These are phyloP conservation scores for Gerris lacustris DNA, from an alignment of 2,888 invertebrate genomes.

Conservation along the genomic window DNA sequence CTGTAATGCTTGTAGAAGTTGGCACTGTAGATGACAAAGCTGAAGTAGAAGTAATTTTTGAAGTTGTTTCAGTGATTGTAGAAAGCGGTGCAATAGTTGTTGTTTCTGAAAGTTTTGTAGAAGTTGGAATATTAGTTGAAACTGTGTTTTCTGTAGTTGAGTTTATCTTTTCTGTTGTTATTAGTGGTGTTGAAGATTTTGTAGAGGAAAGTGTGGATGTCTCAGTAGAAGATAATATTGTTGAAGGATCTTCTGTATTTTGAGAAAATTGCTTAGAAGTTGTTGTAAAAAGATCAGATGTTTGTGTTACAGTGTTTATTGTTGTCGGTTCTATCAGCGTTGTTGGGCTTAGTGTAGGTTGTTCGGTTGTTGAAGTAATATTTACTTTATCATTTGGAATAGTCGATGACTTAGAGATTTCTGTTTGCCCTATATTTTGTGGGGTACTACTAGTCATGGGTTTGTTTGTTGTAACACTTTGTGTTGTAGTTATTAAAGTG, in stretches of 20 bases:
- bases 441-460: too few relatives aligned
- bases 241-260: too few relatives aligned
- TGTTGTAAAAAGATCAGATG: too few relatives aligned
- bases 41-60: background rate
- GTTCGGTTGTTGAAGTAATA: background rate
- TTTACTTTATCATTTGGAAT: background rate
- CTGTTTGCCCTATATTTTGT: too few relatives aligned
- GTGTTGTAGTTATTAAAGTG: too few relatives aligned
- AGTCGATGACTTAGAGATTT: too few relatives aligned
- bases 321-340: background rate
- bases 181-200: too few relatives aligned
- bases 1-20: background rate
- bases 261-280: too few relatives aligned
- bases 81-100: background rate
- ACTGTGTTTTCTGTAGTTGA: background rate
- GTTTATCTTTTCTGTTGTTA: too few relatives aligned
- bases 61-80: background rate
- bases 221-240: too few relatives aligned
- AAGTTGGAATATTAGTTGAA: background rate
- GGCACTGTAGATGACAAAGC: background rate
- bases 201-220: too few relatives aligned
- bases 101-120: background rate
- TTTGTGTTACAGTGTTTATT: background rate
- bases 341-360: conserved; percentile 1
- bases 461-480: too few relatives aligned